Evolutionary conservation across 2,113 vertebrate genomes (phyloP).

Genomic region (Platichthys stellatus): DNA sequence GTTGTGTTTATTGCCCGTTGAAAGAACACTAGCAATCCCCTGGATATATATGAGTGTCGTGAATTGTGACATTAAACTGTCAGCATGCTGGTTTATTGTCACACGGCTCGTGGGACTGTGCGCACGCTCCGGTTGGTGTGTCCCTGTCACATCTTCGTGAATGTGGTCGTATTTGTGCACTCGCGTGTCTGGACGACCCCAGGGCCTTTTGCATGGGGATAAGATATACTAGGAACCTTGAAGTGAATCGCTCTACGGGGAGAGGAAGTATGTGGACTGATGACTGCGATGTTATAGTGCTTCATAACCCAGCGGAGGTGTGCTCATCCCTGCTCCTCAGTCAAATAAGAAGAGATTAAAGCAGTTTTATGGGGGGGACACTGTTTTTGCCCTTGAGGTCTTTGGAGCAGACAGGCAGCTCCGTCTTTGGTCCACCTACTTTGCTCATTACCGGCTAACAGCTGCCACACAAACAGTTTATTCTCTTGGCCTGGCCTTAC

Average conservation of each 20-base stretch:
- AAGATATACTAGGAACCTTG: background rate
- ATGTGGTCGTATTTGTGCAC: constrained; percentile 4
- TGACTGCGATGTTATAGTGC: constrained; percentile 58
- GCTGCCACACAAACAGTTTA: constrained; percentile 44
- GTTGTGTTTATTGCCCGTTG: constrained; percentile 40
- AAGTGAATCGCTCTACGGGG: constrained; percentile 8
- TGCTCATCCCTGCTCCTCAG: constrained; percentile 28
- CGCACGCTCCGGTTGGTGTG: constrained; percentile 4
- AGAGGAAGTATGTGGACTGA: constrained; percentile 18
- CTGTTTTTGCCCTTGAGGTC: constrained; percentile 66
- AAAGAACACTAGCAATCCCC: constrained; percentile 53
- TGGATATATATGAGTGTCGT: constrained; percentile 63
- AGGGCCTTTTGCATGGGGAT: background rate
- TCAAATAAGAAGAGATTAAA: constrained; percentile 76
- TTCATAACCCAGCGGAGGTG: constrained; percentile 64
- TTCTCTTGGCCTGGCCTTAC: constrained; percentile 32
- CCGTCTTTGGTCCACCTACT: constrained; percentile 55
- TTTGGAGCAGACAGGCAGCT: constrained; percentile 29
- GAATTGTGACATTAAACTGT: constrained; percentile 76
- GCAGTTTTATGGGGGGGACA: constrained; percentile 70
- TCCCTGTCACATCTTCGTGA: constrained; percentile 16
- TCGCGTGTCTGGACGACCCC: constrained; percentile 6
- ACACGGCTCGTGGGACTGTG: constrained; percentile 6
- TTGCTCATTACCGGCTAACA: constrained; percentile 42
- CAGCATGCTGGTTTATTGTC: constrained; percentile 42